Evolutionary conservation across 2,797 vertebrate genomes (phyloP).

Genomic region (Gouania willdenowi): DNA sequence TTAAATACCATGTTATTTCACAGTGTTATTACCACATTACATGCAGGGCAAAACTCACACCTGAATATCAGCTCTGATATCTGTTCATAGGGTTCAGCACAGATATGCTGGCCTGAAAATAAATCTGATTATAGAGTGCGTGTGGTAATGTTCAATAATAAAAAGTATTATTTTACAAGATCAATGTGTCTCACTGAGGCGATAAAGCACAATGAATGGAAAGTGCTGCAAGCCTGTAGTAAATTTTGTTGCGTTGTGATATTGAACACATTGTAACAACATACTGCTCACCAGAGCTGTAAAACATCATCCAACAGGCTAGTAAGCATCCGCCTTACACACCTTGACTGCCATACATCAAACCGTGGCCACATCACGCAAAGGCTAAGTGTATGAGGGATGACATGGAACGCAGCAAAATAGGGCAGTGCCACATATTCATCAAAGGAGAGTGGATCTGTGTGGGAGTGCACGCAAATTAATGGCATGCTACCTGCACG

Average conservation of each 20-base stretch:
- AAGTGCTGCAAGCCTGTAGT: slow-evolving; percentile 64
- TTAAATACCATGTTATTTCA: slow-evolving; percentile 40
- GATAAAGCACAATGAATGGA: slow-evolving; percentile 75
- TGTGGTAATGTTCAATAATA: slow-evolving; percentile 76
- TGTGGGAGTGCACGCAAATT: slow-evolving; percentile 11
- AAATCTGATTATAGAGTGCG: slow-evolving; percentile 65
- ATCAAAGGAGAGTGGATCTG: slow-evolving; percentile 27
- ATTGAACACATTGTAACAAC: slow-evolving; percentile 76
- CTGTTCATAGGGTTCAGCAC: slow-evolving; percentile 31
- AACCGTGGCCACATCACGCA: slow-evolving; percentile 31
- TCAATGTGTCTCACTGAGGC: slow-evolving; percentile 65
- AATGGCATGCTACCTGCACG: slow-evolving; percentile 4
- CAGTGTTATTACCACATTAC: slow-evolving; percentile 40
- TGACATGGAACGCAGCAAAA: slow-evolving; percentile 46
- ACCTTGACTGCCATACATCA: slow-evolving; percentile 61
- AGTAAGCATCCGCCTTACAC: slow-evolving; percentile 59
- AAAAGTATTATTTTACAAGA: slow-evolving; percentile 76
- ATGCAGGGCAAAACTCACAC: slow-evolving; percentile 16
- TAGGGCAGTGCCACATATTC: slow-evolving; percentile 53
- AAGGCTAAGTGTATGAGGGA: slow-evolving; percentile 52
- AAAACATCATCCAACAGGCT: slow-evolving; percentile 72
- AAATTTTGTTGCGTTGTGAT: slow-evolving; percentile 73
- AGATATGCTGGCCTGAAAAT: slow-evolving; percentile 62
- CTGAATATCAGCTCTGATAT: slow-evolving; percentile 38
- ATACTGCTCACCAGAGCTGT: slow-evolving; percentile 61